Evolutionary conservation across 2,888 invertebrate species (phyloP).

Genomic region (Agrilus mali): DNA sequence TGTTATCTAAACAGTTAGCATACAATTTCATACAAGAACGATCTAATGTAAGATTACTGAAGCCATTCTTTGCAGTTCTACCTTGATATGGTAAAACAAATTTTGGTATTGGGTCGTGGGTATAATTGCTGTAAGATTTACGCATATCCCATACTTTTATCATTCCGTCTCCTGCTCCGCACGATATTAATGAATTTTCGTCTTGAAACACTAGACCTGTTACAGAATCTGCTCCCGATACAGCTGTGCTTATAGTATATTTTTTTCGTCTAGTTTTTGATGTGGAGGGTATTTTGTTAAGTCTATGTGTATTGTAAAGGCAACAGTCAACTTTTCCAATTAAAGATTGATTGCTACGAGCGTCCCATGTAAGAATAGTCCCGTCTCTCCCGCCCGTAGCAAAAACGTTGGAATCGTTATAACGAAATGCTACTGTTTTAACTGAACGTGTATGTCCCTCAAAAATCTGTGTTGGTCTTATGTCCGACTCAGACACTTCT

Average conservation of each 20-base stretch:
- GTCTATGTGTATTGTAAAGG: slow-evolving; percentile 53
- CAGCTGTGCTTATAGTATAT: slow-evolving; percentile 14
- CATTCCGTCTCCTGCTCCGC: slow-evolving; percentile 75
- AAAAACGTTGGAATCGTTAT: slow-evolving; percentile 59
- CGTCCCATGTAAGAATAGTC: slow-evolving; percentile 77
- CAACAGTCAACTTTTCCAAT: slow-evolving; percentile 54
- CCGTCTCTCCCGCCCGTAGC: slow-evolving; percentile 85
- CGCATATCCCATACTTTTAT: slow-evolving; percentile 78
- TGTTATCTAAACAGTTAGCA: slow-evolving; percentile 79
- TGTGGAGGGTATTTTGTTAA: slow-evolving; percentile 36
- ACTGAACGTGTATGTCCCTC: slow-evolving; percentile 70
- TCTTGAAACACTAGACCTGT: slow-evolving; percentile 78
- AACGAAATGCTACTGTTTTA: slow-evolving; percentile 65
- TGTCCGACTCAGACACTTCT: slow-evolving; percentile 45
- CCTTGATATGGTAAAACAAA: slow-evolving; percentile 63
- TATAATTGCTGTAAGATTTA: slow-evolving; percentile 60
- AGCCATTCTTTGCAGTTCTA: slow-evolving; percentile 55
- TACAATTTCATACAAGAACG: slow-evolving; percentile 55
- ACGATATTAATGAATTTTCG: slow-evolving; percentile 63
- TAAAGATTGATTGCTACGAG: slow-evolving; percentile 36
- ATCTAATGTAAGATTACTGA: slow-evolving; percentile 67
- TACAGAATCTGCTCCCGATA: slow-evolving; percentile 55
- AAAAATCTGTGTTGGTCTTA: slow-evolving; percentile 45
- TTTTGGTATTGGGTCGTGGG: slow-evolving; percentile 58
- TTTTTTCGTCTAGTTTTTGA: slow-evolving; percentile 35